Evolutionary conservation across 1,140 invertebrate species (phyloP).

Genomic region (Pentalonia nigronervosa): DNA sequence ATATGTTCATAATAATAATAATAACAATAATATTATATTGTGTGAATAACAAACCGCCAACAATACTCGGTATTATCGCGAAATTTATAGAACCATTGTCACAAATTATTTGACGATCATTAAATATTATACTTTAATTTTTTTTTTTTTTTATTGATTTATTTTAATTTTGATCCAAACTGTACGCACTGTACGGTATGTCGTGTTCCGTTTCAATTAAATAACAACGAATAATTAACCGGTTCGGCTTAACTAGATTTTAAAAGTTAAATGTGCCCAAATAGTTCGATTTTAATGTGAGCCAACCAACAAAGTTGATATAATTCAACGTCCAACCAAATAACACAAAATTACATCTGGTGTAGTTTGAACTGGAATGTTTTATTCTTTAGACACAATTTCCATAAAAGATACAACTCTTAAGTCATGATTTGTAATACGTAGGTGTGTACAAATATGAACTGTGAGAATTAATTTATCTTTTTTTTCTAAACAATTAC

Average conservation of each 20-base stretch:
- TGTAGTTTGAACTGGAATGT: background rate
- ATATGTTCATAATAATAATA: background rate
- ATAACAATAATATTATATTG: background rate
- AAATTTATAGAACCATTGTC: background rate
- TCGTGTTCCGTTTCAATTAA: background rate
- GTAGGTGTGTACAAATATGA: background rate
- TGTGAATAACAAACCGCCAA: background rate
- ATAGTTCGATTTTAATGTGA: background rate
- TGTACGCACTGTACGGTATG: background rate
- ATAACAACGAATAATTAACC: background rate
- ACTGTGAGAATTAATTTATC: background rate
- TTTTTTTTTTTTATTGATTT: background rate
- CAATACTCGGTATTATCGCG: background rate
- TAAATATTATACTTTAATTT: background rate
- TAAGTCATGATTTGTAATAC: background rate
- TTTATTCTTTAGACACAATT: background rate
- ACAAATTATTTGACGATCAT: background rate
- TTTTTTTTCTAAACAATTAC: background rate
- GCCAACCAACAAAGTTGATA: background rate
- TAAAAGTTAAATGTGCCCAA: background rate
- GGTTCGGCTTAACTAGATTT: background rate
- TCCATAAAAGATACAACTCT: background rate
- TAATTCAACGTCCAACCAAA: background rate
- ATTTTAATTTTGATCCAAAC: background rate
- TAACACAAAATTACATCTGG: background rate